phyloP scores from a whole-genome alignment of 2,888 invertebrate species.

The Stomorhina lunata region DNA sequence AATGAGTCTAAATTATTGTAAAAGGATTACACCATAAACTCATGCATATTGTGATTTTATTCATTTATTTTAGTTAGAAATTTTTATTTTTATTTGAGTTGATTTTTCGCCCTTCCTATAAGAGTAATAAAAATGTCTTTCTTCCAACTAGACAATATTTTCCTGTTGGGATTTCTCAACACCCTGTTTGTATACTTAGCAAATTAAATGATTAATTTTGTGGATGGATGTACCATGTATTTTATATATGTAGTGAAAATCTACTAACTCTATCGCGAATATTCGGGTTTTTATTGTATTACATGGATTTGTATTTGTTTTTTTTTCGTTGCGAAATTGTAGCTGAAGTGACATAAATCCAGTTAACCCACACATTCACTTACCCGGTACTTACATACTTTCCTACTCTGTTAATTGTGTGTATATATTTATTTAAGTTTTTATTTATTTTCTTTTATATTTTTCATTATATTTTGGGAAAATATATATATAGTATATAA shows the following conservation, averaged over 20 bases:
- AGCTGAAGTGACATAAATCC: constrained; percentile 62
- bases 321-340: constrained; percentile 19
- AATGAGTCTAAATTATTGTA: too few relatives aligned
- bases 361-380: constrained; percentile 67
- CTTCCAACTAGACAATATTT: too few relatives aligned
- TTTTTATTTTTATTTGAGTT: not conserved
- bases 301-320: not conserved
- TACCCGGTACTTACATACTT: constrained; percentile 31
- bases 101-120: too few relatives aligned
- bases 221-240: too few relatives aligned
- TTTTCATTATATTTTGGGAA: constrained; percentile 41
- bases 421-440: constrained; percentile 32
- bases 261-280: constrained; percentile 13
- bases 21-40: too few relatives aligned
- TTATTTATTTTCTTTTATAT: constrained; percentile 5
- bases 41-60: too few relatives aligned
- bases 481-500: too few relatives aligned
- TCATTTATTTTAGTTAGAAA: not conserved
- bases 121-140: too few relatives aligned
- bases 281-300: constrained; percentile 17
- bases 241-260: constrained; percentile 7
- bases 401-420: constrained; percentile 35
- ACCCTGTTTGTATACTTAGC: not conserved
- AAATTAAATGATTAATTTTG: constrained; percentile 30
- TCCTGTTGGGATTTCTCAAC: too few relatives aligned